Evolutionary conservation across 2,888 invertebrate genomes (phyloP).

Genomic region (Thysanoteuthis rhombus): DNA sequence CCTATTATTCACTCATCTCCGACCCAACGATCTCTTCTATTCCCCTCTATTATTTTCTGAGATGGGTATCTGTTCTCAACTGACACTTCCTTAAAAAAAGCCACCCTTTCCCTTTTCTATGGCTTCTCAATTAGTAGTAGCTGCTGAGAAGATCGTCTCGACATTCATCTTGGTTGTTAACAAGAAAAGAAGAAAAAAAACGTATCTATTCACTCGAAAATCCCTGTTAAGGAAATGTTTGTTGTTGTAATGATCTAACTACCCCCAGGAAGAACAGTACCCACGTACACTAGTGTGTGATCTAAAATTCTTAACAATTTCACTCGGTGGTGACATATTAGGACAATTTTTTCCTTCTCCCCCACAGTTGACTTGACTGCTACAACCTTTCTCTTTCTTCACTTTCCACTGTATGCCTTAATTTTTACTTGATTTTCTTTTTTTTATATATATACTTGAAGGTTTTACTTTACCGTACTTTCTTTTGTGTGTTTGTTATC

Average conservation of each 20-base stretch:
- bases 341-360: not conserved
- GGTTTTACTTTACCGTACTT: too few species aligned
- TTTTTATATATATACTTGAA: too few species aligned
- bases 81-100: not conserved
- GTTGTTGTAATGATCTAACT: not conserved
- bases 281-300: too few species aligned
- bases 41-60: too few species aligned
- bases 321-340: not conserved
- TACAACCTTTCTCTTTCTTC: not conserved
- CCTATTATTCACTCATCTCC: not conserved
- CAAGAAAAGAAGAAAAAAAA: not conserved
- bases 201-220: not conserved
- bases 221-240: not conserved
- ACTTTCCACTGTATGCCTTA: not conserved
- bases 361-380: not conserved
- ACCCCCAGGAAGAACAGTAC: not conserved
- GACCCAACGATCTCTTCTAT: not conserved
- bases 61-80: too few species aligned
- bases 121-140: constrained; percentile 12
- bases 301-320: not conserved
- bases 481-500: too few species aligned
- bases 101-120: not conserved
- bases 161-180: not conserved
- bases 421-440: too few species aligned
- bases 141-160: not conserved